Evolutionary conservation across 2,797 vertebrate species (phyloP).

Genomic region (Aselliscus stoliczkanus): DNA sequence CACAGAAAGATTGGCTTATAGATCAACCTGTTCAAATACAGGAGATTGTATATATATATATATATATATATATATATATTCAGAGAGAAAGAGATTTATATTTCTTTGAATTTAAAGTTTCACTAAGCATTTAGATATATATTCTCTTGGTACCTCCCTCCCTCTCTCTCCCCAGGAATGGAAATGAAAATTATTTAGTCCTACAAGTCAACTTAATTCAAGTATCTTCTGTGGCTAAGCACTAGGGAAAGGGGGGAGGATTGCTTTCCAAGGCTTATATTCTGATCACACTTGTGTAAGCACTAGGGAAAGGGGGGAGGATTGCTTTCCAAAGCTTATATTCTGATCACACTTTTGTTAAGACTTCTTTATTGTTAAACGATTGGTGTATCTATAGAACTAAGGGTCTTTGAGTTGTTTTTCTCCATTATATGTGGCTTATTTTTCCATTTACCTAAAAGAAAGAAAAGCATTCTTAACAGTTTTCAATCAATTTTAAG

Average conservation of each 20-base stretch:
- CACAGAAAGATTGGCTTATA: background rate
- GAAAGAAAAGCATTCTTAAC: background rate
- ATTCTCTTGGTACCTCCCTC: background rate
- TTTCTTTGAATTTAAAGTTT: constrained; percentile 31
- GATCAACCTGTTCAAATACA: background rate
- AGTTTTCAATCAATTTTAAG: background rate
- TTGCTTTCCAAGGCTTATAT: background rate
- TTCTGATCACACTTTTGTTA: background rate
- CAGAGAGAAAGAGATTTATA: background rate
- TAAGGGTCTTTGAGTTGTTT: background rate
- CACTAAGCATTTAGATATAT: constrained; percentile 16
- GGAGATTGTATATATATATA: background rate
- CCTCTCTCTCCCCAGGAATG: background rate
- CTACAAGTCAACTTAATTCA: constrained; percentile 7
- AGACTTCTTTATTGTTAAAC: background rate
- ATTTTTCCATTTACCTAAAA: background rate
- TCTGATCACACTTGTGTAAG: background rate
- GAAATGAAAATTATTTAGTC: constrained; percentile 8
- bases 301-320: background rate
- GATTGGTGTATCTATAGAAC: background rate
- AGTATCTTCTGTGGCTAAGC: background rate
- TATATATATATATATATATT: background rate
- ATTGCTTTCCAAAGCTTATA: background rate
- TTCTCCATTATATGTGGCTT: background rate
- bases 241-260: background rate